A percentile compares a stretch with the other conserved stretches of the same genome.
These are phyloP conservation scores for Choristoneura rosaceana DNA, from an alignment of 2,888 invertebrate species.

Conservation along the genomic window DNA sequence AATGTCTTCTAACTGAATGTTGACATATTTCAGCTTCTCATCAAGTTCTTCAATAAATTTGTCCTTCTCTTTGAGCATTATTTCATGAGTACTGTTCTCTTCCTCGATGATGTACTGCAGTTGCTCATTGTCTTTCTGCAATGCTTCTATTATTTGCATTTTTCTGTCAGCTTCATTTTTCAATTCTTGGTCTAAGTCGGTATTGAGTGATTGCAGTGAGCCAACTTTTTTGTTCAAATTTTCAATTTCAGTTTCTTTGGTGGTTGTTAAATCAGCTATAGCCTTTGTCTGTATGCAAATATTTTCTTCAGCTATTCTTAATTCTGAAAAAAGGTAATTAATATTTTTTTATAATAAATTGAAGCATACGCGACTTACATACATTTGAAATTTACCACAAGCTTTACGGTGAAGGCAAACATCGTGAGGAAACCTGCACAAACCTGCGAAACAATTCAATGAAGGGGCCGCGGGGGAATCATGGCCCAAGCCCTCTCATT, in stretches of 20 bases:
- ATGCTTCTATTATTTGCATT: constrained; percentile 50
- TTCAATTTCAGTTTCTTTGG: constrained; percentile 50
- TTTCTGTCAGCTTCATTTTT: constrained; percentile 53
- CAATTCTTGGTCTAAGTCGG: constrained; percentile 53
- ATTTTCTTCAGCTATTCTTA: constrained; percentile 48
- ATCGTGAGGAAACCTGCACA: too few relatives aligned
- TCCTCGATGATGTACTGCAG: constrained; percentile 61
- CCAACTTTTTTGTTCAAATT: constrained; percentile 48
- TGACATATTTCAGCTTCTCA: constrained; percentile 52
- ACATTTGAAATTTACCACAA: too few relatives aligned
- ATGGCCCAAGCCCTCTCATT: too few relatives aligned
- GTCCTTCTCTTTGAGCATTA: constrained; percentile 61
- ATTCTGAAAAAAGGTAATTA: constrained; percentile 48
- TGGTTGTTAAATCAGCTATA: constrained; percentile 45
- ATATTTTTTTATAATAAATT: neutral
- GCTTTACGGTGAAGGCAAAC: too few relatives aligned
- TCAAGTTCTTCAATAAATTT: constrained; percentile 58
- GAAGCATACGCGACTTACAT: neutral
- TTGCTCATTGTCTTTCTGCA: constrained; percentile 62
- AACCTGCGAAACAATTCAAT: too few relatives aligned
- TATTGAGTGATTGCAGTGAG: constrained; percentile 49
- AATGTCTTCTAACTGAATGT: constrained; percentile 51
- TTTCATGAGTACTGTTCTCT: constrained; percentile 60
- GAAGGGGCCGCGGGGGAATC: too few relatives aligned
- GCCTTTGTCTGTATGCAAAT: constrained; percentile 45